Evolutionary conservation across 2,113 vertebrate genomes (phyloP), one percentile per base, ranked within the genome.

Genomic region (Bubalus kerabau): DNA sequence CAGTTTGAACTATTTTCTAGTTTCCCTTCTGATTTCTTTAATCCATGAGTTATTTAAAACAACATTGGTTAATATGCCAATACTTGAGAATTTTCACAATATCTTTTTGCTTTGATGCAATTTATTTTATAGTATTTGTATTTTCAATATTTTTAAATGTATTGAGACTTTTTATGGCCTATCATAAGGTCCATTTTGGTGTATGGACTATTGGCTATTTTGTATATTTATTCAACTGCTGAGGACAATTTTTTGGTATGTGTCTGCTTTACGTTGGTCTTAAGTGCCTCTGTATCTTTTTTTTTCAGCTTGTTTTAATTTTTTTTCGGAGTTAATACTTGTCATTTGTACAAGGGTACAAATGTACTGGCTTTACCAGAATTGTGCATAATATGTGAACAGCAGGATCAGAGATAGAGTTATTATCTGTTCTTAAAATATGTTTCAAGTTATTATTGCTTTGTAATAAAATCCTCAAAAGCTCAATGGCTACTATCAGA

Each of bases 391-490:
- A 14, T 54, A 5, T 91, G n/a, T 88, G 40, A 96, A 87, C 1
- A 84, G 28, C 6, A 87, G 7, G 90, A 78, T n/a, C 40, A 17
- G 1, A 90, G 2, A 3, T 91, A 24, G 30, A 80, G 8, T 2
- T 36, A 13, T 43, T 87, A 64, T 59, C 28, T 93, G 2, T 43
- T 40, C 43, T 54, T 28, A 67, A 48, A 83, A 56, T 67, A 2
- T n/a, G 91, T 96, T 95, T 98, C 23, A 94, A 60, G 36, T 86
- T 91, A 88, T 88, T 92, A 32, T 57, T 96, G 19, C 6, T 82
- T 78, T 88, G 4, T 54, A 23, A 36, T 15, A 92, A 95, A 92
- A 92, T 62, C 48, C 24, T 56, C 32, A 32, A 96, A 94, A 96
- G 74, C 9, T 83, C 78, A 81, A 1, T 87, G 24, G 56, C 30